A percentile compares a stretch with the other conserved stretches of the same genome.
phyloP scores from a whole-genome alignment of 2,888 invertebrate species.

The Proisotoma minuta region DNA sequence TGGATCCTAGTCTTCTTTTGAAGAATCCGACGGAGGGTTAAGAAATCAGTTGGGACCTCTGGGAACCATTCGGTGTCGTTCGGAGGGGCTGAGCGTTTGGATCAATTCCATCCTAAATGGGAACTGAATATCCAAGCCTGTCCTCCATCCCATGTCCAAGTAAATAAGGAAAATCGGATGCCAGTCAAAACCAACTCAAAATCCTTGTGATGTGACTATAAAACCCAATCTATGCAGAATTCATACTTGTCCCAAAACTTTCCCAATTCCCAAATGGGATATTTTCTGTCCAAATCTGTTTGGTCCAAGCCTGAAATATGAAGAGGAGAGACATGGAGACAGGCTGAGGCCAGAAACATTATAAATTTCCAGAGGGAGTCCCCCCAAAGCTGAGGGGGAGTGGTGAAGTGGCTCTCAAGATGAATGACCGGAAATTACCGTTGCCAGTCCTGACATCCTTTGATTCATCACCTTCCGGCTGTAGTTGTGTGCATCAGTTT shows the following conservation, averaged over 20 bases:
- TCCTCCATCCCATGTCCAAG: background rate
- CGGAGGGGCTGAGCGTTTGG: constrained; percentile 6
- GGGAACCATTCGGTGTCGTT: background rate
- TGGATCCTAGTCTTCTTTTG: background rate
- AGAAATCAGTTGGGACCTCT: background rate
- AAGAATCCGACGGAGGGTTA: background rate
- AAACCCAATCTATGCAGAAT: constrained; percentile 10
- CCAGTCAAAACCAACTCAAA: background rate
- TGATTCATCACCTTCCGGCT: constrained; percentile 42
- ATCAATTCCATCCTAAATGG: constrained; percentile 14
- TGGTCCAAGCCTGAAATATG: constrained; percentile 17
- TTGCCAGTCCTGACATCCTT: constrained; percentile 27
- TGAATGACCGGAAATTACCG: constrained; percentile 40
- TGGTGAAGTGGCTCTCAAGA: no score
- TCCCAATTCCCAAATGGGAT: background rate
- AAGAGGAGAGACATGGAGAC: constrained; percentile 8
- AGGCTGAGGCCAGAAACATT: background rate
- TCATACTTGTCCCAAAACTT: background rate
- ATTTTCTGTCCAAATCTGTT: background rate
- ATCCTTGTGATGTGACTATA: constrained; percentile 7
- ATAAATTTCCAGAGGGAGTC: background rate
- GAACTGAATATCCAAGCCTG: background rate
- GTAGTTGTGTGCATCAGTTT: constrained; percentile 4
- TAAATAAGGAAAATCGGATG: background rate
- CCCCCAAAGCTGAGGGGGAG: no score